These are phyloP conservation scores for Spinus pinus DNA, from an alignment of 2,797 vertebrate genomes.

Conservation along the genomic window DNA sequence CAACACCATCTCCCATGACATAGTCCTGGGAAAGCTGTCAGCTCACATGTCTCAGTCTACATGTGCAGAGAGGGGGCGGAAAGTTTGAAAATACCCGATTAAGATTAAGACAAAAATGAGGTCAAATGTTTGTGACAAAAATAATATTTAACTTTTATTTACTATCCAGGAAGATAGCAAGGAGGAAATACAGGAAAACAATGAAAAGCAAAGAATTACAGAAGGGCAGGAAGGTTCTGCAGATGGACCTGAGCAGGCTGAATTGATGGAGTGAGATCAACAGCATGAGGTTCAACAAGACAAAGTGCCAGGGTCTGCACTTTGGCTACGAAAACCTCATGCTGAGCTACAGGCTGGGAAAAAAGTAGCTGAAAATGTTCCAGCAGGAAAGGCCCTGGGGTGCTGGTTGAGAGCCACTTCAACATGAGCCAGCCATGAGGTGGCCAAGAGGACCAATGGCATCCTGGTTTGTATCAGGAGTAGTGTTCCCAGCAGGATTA, in stretches of 20 bases:
- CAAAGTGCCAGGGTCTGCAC: fast-evolving
- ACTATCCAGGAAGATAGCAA: background rate
- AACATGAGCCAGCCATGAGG: background rate
- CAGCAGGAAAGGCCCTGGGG: fast-evolving
- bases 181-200: background rate
- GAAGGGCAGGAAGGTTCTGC: background rate
- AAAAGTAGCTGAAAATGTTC: background rate
- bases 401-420: background rate
- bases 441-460: background rate
- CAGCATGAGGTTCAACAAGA: background rate
- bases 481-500: background rate
- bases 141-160: background rate
- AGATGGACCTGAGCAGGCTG: background rate
- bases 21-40: background rate
- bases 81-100: background rate
- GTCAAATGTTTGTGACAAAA: background rate
- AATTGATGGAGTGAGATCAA: background rate
- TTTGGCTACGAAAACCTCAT: background rate
- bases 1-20: background rate
- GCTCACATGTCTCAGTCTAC: background rate
- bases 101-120: fast-evolving
- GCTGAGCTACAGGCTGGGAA: background rate
- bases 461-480: background rate
- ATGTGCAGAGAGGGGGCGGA: fast-evolving
- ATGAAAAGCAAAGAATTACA: background rate